Percentiles rank a stretch among this genome's conserved stretches.
These are phyloP conservation scores for Habrosyne pyritoides DNA, from an alignment of 2,888 invertebrate species.

Conservation along the genomic window DNA sequence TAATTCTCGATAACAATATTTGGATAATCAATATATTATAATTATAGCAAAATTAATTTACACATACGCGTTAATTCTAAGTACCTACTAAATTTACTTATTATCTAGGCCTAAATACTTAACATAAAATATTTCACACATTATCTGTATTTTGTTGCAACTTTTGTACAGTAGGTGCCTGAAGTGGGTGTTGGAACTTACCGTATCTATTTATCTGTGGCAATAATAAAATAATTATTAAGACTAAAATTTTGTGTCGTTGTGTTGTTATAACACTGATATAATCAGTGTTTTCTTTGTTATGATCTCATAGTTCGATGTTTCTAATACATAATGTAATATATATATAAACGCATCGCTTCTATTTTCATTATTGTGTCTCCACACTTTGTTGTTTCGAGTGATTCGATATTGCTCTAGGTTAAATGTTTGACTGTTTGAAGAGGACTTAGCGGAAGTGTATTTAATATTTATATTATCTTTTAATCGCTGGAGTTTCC, in stretches of 20 bases:
- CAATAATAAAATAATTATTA: constrained; percentile 42
- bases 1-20: background rate
- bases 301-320: constrained; percentile 56
- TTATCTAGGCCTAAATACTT: constrained; percentile 39
- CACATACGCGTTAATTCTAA: background rate
- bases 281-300: constrained; percentile 45
- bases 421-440: background rate
- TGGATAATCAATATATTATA: background rate
- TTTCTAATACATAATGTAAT: constrained; percentile 24
- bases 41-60: background rate
- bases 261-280: constrained; percentile 41
- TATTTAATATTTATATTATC: background rate
- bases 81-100: background rate
- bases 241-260: constrained; percentile 36
- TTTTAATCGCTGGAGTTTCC: background rate
- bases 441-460: background rate
- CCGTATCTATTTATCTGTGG: constrained; percentile 30
- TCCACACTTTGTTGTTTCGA: constrained; percentile 22
- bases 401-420: background rate
- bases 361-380: constrained; percentile 21
- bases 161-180: constrained; percentile 10
- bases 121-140: constrained; percentile 20
- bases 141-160: constrained; percentile 19
- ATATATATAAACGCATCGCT: constrained; percentile 23
- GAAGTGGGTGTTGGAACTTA: constrained; percentile 17